These are phyloP conservation scores for Piezodorus guildinii DNA, from an alignment of 1,140 invertebrate genomes.

Conservation along the genomic window DNA sequence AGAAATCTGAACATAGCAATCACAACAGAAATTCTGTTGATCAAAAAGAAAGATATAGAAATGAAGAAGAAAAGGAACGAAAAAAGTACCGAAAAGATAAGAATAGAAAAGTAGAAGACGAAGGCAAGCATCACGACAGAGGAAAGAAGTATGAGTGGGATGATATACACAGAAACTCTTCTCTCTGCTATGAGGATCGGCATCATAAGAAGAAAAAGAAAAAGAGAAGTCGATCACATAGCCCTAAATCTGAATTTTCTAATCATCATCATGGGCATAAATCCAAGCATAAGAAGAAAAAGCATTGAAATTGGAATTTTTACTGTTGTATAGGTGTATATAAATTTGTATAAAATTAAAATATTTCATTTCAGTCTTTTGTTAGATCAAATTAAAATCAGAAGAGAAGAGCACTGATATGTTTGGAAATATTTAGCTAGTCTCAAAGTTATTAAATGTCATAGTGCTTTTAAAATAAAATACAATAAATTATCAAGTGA, in stretches of 20 bases:
- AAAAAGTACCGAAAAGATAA: background rate
- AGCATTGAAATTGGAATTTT: no score
- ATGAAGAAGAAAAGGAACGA: background rate
- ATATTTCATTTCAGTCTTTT: no score
- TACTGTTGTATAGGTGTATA: no score
- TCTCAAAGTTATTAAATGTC: no score
- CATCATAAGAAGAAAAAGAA: conserved; percentile 5
- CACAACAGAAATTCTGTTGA: background rate
- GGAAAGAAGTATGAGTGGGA: background rate
- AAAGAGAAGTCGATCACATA: background rate
- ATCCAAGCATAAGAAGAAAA: background rate
- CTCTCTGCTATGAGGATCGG: background rate
- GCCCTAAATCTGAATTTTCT: background rate
- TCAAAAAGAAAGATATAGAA: background rate
- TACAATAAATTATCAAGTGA: no score
- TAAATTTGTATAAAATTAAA: no score
- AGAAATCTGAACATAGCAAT: no score
- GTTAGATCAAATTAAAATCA: no score
- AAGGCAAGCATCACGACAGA: background rate
- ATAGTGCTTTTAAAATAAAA: no score
- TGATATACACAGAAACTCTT: background rate
- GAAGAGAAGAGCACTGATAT: no score
- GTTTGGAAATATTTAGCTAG: no score
- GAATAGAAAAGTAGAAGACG: background rate
- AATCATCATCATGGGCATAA: background rate